Percentiles rank a stretch among this genome's conserved stretches.
These are phyloP conservation scores for Ochropleura leucogaster DNA, from an alignment of 2,888 invertebrate genomes.

Conservation along the genomic window DNA sequence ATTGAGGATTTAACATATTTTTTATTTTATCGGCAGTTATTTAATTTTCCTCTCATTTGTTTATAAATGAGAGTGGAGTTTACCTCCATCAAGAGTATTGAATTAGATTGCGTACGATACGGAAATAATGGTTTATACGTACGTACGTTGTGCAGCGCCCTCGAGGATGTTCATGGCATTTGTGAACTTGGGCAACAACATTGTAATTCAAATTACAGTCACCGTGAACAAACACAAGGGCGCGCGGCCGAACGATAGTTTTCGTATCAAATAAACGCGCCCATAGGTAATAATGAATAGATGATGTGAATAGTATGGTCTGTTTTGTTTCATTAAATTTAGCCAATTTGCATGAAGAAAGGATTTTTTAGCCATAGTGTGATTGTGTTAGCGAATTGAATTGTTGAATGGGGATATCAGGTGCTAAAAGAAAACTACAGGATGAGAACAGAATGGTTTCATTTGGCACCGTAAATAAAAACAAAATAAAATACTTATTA, in stretches of 20 bases:
- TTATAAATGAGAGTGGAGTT: constrained; percentile 47
- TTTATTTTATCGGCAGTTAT: constrained; percentile 51
- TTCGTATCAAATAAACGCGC: constrained; percentile 3
- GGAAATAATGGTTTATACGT: background rate
- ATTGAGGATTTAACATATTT: constrained; percentile 52
- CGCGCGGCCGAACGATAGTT: background rate
- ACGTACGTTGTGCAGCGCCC: background rate
- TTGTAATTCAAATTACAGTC: constrained; percentile 16
- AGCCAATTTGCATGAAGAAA: constrained; percentile 48
- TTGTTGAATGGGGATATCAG: constrained; percentile 49
- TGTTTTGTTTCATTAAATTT: constrained; percentile 48
- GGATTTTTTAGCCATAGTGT: constrained; percentile 52
- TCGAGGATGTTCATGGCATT: constrained; percentile 3
- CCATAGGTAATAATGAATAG: constrained; percentile 33
- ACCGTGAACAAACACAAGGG: background rate
- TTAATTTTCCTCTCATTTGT: constrained; percentile 39
- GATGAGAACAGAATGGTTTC: constrained; percentile 8
- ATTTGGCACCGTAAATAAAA: constrained; percentile 39
- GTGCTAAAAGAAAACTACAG: constrained; percentile 42
- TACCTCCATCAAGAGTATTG: constrained; percentile 47
- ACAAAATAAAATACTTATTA: constrained; percentile 44
- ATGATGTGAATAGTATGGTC: constrained; percentile 44
- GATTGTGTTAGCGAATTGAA: constrained; percentile 56
- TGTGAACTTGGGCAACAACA: constrained; percentile 5
- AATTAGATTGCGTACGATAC: constrained; percentile 26